Evolutionary conservation across 2,113 vertebrate species (phyloP).

Genomic region (Salminus brasiliensis): DNA sequence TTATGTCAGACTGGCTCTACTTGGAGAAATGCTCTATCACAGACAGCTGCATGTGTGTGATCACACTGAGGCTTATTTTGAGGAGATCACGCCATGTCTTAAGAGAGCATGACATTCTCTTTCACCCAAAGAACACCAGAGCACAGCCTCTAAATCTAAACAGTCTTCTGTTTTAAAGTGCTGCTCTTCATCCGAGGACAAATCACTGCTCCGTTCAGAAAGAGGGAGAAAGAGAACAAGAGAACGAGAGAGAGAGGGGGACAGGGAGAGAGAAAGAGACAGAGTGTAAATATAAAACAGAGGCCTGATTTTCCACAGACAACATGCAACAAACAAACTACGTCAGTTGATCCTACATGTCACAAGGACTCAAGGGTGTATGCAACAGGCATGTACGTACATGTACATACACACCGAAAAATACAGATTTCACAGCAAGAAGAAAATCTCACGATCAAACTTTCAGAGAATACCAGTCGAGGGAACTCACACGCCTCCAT

Average conservation of each 20-base stretch:
- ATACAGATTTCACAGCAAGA: too few species aligned
- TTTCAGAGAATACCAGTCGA: too few species aligned
- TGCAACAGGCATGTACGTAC: not conserved
- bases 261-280: not conserved
- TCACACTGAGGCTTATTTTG: not conserved
- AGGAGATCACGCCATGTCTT: not conserved
- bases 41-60: not conserved
- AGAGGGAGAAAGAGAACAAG: not conserved
- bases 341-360: not conserved
- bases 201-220: not conserved
- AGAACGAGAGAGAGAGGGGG: not conserved
- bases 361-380: not conserved
- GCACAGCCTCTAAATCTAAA: not conserved
- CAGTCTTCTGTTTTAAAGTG: not conserved
- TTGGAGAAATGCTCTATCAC: not conserved
- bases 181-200: not conserved
- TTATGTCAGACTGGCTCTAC: not conserved
- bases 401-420: too few species aligned
- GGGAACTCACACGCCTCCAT: too few species aligned
- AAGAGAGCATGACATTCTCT: not conserved
- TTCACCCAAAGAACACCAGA: not conserved
- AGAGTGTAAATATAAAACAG: not conserved
- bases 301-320: not conserved
- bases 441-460: too few species aligned
- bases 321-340: not conserved